Conservation (phyloP, 2,797 vertebrate genomes). For the Centroberyx gerrardi region DNA sequence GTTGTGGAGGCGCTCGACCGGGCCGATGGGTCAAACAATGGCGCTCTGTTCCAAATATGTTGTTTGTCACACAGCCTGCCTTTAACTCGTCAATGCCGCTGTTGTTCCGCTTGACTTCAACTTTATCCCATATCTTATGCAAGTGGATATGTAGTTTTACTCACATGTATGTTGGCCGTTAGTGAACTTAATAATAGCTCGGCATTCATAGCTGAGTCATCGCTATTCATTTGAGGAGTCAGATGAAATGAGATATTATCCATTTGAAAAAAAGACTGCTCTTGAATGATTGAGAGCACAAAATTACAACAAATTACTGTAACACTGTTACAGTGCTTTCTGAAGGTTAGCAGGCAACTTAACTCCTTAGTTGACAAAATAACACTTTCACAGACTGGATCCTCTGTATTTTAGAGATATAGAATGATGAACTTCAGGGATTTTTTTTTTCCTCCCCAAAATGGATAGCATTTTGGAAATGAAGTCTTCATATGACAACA, state of each 20-base stretch:
- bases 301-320: not conserved
- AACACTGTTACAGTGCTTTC: not conserved
- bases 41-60: slow-evolving; percentile 81
- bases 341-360: not conserved
- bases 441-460: not conserved
- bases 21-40: slow-evolving; percentile 73
- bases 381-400: too few species aligned
- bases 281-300: not conserved
- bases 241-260: slow-evolving; percentile 20
- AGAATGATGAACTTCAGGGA: not conserved
- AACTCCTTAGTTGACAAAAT: not conserved
- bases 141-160: slow-evolving; percentile 53
- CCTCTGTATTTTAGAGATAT: too few species aligned
- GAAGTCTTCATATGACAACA: slow-evolving; percentile 21
- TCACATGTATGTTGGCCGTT: slow-evolving; percentile 23
- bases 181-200: slow-evolving; percentile 26
- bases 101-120: slow-evolving; percentile 70
- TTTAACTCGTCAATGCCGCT: slow-evolving; percentile 74
- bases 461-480: slow-evolving; percentile 31
- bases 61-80: slow-evolving; percentile 81
- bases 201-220: not conserved
- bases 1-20: slow-evolving; percentile 68
- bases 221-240: slow-evolving; percentile 4
- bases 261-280: too few species aligned
- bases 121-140: slow-evolving; percentile 77